A percentile compares a stretch with the other conserved stretches of the same genome.
Evolutionary conservation across 92 coral and sea anemone genomes (phyloP).

Genomic region (Phenganax marumi): DNA sequence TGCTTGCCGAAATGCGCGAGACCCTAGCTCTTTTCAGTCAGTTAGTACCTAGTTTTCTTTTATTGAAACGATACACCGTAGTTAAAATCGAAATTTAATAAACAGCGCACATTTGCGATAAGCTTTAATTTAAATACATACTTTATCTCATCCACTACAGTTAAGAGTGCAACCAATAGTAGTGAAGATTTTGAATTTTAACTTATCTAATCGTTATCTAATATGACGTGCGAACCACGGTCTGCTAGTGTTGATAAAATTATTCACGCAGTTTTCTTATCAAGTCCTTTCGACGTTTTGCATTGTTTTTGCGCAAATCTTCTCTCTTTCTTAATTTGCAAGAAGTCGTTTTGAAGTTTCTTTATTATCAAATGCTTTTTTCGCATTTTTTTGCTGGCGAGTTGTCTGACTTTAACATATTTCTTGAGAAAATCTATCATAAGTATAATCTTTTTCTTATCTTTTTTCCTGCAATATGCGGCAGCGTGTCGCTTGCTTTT

Average conservation of each 20-base stretch:
- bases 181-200: not conserved
- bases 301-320: not conserved
- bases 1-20: not conserved
- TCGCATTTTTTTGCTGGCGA: not conserved
- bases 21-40: not conserved
- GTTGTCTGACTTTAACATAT: not conserved
- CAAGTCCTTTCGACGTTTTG: not conserved
- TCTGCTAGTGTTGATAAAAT: constrained; percentile 27
- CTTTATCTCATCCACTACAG: constrained; percentile 29
- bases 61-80: not conserved
- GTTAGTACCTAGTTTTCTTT: not conserved
- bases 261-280: not conserved
- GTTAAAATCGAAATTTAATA: constrained; percentile 8
- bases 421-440: not conserved
- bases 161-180: constrained; percentile 18
- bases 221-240: constrained; percentile 31
- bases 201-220: constrained; percentile 15
- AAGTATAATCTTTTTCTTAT: constrained; percentile 9
- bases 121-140: constrained; percentile 17
- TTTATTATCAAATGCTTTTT: not conserved
- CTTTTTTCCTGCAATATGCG: constrained; percentile 24
- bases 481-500: constrained; percentile 3
- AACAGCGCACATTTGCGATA: constrained; percentile 8
- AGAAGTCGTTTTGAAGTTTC: too few relatives aligned
- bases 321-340: too few relatives aligned